phyloP scores from a whole-genome alignment of 2,113 vertebrate genomes.

The Carettochelys insculpta region DNA sequence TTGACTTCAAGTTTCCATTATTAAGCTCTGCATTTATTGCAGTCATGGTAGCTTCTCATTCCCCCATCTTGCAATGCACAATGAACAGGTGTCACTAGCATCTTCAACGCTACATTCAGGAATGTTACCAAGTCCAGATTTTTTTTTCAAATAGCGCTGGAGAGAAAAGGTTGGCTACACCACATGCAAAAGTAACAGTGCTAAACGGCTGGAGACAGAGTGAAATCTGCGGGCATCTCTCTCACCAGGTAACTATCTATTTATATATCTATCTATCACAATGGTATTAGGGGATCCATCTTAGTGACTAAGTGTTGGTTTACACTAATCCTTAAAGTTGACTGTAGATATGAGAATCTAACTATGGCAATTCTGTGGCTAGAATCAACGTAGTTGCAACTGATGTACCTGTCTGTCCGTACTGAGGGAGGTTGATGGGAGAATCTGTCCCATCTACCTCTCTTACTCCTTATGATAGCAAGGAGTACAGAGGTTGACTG shows the following conservation, averaged over 20 bases:
- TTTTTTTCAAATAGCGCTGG: not conserved
- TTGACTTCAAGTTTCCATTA: not conserved
- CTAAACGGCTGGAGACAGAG: not conserved
- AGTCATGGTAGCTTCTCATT: not conserved
- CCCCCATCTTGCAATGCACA: not conserved
- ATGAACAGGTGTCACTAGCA: not conserved
- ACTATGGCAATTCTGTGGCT: too few relatives aligned
- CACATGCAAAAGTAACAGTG: not conserved
- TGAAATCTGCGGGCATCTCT: not conserved
- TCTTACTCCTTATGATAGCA: too few relatives aligned
- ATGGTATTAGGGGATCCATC: not conserved
- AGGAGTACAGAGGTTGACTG: too few relatives aligned
- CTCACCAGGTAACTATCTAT: not conserved
- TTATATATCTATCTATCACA: not conserved
- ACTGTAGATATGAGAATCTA: too few relatives aligned
- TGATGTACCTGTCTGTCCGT: too few relatives aligned
- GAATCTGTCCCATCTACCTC: too few relatives aligned
- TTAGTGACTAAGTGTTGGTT: too few relatives aligned
- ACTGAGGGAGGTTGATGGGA: too few relatives aligned
- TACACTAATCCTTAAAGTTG: too few relatives aligned
- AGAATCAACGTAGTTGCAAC: too few relatives aligned
- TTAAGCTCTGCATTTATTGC: not conserved
- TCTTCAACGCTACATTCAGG: not conserved
- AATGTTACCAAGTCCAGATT: not conserved
- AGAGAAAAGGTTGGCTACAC: not conserved